phyloP scores from a whole-genome alignment of 2,797 vertebrate species.

The Mus caroli region DNA sequence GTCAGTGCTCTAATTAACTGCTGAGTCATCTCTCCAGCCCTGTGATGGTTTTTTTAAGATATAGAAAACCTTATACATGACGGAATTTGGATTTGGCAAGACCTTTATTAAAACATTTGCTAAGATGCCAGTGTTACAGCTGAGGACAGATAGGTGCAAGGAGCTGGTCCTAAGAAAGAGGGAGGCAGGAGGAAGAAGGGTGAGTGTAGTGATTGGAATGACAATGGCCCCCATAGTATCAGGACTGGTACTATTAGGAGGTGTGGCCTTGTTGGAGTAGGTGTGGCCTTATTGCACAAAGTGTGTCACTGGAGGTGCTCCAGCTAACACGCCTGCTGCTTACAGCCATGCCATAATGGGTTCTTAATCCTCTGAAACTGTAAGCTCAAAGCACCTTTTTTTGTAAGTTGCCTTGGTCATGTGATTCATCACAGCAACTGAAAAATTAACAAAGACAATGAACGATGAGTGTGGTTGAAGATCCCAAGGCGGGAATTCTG shows the following conservation, averaged over 20 bases:
- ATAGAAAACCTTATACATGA: neutral
- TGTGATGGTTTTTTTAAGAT: neutral
- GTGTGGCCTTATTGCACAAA: neutral
- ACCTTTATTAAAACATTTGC: neutral
- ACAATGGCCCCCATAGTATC: neutral
- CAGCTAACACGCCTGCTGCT: neutral
- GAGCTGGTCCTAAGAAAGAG: neutral
- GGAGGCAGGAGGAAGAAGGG: neutral
- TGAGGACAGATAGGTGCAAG: neutral
- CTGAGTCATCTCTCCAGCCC: neutral
- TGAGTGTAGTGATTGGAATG: neutral
- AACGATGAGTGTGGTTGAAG: neutral
- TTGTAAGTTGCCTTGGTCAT: neutral
- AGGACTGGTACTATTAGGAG: neutral
- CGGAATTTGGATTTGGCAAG: neutral
- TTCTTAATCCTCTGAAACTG: neutral
- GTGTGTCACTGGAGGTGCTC: neutral
- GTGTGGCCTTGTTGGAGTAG: neutral
- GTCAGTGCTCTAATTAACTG: neutral
- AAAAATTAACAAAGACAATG: neutral
- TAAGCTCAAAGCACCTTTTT: neutral
- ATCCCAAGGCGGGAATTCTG: neutral
- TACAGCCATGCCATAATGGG: neutral
- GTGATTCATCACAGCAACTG: neutral
- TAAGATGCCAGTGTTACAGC: neutral